phyloP scores from a whole-genome alignment of 1,140 invertebrate species.

The Drosophila paulistorum region DNA sequence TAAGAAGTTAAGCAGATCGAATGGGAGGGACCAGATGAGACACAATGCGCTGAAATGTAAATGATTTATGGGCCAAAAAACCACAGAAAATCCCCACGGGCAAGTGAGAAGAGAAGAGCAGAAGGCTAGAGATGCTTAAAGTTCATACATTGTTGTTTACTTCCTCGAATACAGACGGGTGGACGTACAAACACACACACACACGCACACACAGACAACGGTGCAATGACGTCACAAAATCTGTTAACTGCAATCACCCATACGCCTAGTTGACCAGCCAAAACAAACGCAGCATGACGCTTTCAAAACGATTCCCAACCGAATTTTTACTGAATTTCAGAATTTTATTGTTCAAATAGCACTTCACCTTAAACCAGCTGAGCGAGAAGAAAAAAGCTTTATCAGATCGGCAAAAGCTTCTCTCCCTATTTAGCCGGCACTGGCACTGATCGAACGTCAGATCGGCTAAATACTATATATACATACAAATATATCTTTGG shows the following conservation, averaged over 20 bases:
- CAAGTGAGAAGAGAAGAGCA: background rate
- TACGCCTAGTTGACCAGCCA: constrained; percentile 62
- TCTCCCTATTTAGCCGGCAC: constrained; percentile 46
- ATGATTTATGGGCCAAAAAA: constrained; percentile 66
- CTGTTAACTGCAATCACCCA: constrained; percentile 51
- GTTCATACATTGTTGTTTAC: constrained; percentile 53
- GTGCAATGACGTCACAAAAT: constrained; percentile 66
- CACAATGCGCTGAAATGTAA: constrained; percentile 64
- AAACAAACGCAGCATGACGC: constrained; percentile 70
- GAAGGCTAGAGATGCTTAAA: constrained; percentile 6
- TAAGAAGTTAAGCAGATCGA: constrained; percentile 14
- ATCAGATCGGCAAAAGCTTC: constrained; percentile 38
- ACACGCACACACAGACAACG: constrained; percentile 44
- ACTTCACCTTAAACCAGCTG: constrained; percentile 55
- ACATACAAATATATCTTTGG: background rate
- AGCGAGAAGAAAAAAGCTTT: constrained; percentile 56
- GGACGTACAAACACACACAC: background rate
- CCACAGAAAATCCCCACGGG: constrained; percentile 1
- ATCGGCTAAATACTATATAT: constrained; percentile 8
- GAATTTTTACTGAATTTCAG: constrained; percentile 13
- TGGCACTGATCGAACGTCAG: constrained; percentile 24
- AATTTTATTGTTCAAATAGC: no score
- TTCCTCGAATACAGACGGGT: constrained; percentile 54
- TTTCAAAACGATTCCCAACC: constrained; percentile 27
- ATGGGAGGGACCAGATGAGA: constrained; percentile 8